These are phyloP conservation scores for Diarsia mendica DNA, from an alignment of 2,888 invertebrate genomes.

Conservation along the genomic window DNA sequence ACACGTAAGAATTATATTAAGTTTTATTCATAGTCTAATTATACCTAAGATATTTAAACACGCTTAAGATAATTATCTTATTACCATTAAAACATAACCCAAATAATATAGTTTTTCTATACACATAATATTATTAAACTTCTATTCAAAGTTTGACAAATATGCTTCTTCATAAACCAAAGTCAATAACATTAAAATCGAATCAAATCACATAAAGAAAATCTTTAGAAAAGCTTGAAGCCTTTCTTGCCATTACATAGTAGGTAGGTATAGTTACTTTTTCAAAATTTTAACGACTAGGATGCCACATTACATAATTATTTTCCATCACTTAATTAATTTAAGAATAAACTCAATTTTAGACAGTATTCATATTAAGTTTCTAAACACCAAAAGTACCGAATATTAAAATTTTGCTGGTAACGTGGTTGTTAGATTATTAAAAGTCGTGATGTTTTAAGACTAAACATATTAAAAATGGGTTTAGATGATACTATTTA, in stretches of 20 bases:
- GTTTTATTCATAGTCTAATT: slow-evolving; percentile 16
- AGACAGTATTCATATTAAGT: not conserved
- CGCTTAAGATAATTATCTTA: slow-evolving; percentile 5
- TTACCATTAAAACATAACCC: slow-evolving; percentile 10
- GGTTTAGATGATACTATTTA: not conserved
- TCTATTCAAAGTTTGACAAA: slow-evolving; percentile 27
- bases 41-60: slow-evolving; percentile 25
- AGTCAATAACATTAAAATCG: not conserved
- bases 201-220: slow-evolving; percentile 26
- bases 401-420: not conserved
- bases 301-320: slow-evolving; percentile 48
- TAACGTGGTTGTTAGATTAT: not conserved
- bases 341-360: not conserved
- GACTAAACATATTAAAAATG: not conserved
- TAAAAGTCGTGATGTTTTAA: not conserved
- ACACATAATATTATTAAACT: slow-evolving; percentile 20
- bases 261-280: not conserved
- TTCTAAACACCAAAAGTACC: too few species aligned
- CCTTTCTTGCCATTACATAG: slow-evolving; percentile 1
- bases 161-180: not conserved
- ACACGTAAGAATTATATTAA: slow-evolving; percentile 40
- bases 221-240: slow-evolving; percentile 1
- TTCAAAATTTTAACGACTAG: slow-evolving; percentile 56
- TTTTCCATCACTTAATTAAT: slow-evolving; percentile 1
- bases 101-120: slow-evolving; percentile 12